Conservation (phyloP, 2,113 vertebrate genomes). For the Sapajus apella region DNA sequence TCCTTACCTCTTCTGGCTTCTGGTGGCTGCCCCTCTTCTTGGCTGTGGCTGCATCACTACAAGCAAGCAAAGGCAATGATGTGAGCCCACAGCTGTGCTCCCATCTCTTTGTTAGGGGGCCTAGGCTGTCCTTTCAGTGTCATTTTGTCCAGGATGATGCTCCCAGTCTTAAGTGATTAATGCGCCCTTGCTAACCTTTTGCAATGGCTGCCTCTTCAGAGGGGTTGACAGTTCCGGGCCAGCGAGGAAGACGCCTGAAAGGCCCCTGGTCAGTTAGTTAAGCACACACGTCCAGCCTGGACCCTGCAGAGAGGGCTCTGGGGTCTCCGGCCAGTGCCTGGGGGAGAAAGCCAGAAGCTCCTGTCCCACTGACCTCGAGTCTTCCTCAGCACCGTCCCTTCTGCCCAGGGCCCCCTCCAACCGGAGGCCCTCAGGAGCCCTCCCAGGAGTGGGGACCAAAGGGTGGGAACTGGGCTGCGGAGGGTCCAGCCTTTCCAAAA, state of each 20-base stretch:
- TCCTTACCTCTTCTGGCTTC: background rate
- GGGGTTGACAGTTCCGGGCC: slow-evolving; percentile 52
- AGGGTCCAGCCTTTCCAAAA: slow-evolving; percentile 38
- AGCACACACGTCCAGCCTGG: slow-evolving; percentile 35
- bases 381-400: background rate
- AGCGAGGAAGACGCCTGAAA: slow-evolving; percentile 21
- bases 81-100: background rate
- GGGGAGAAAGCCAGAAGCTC: background rate
- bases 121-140: background rate
- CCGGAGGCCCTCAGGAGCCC: background rate
- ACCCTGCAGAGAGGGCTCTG: slow-evolving; percentile 3
- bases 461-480: background rate
- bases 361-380: fast-evolving
- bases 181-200: slow-evolving; percentile 70
- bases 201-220: slow-evolving; percentile 68
- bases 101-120: background rate
- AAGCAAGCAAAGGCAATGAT: background rate
- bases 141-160: background rate
- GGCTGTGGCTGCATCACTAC: background rate
- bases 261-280: background rate
- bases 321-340: background rate
- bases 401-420: background rate
- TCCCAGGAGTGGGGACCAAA: background rate
- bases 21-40: background rate
- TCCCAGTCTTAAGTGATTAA: slow-evolving; percentile 25